Evolutionary conservation across 92 coral and sea anemone species (phyloP).

Genomic region (Siderastrea radians): DNA sequence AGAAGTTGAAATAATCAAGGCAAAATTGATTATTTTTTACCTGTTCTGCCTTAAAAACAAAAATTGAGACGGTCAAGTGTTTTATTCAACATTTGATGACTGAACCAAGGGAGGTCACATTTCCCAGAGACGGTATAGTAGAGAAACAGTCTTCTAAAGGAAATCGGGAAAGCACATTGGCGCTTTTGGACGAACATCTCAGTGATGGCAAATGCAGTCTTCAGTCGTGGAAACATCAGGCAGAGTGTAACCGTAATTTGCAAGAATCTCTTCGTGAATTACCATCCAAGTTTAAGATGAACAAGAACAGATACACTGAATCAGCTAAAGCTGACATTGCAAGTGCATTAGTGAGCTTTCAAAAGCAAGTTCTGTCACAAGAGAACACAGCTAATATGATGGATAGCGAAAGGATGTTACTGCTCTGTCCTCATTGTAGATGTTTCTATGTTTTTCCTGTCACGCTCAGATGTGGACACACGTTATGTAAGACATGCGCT

Average conservation of each 20-base stretch:
- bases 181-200: not conserved
- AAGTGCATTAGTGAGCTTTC: slow-evolving; percentile 9
- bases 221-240: not conserved
- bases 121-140: not conserved
- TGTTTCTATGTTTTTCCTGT: slow-evolving; percentile 66
- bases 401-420: not conserved
- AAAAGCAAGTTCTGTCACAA: not conserved
- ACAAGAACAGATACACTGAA: not conserved
- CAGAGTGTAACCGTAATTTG: not conserved
- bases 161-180: no score
- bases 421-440: slow-evolving; percentile 45
- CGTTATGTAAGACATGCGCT: slow-evolving; percentile 82
- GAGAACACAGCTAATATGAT: not conserved
- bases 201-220: not conserved
- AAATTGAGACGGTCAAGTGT: not conserved
- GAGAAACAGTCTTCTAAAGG: not conserved
- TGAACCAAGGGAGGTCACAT: not conserved
- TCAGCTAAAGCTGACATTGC: not conserved
- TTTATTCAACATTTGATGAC: not conserved
- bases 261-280: not conserved
- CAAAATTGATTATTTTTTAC: not conserved
- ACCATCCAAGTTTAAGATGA: not conserved
- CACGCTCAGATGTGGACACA: slow-evolving; percentile 92
- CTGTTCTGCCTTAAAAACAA: not conserved
- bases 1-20: not conserved